phyloP scores from a whole-genome alignment of 2,888 invertebrate species.

The Rhyacophila evoluta region DNA sequence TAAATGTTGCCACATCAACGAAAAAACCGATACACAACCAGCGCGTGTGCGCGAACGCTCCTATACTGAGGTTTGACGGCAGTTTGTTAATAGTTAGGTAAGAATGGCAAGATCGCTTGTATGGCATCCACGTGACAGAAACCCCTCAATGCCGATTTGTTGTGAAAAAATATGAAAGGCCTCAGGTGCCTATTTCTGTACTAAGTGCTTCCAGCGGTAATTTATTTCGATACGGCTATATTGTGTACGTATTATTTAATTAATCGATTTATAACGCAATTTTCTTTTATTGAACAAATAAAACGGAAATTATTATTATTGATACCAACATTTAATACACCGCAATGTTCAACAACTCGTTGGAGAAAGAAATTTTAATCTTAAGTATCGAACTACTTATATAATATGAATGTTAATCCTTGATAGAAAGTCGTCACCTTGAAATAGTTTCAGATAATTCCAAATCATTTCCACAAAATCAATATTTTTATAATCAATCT shows the following conservation, averaged over 20 bases:
- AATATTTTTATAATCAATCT: no score
- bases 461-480: no score
- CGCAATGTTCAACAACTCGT: no score
- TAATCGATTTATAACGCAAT: neutral
- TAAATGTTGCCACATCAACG: neutral
- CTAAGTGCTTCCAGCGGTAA: neutral
- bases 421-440: no score
- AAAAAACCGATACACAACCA: neutral
- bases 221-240: neutral
- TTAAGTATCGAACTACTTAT: no score
- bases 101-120: conserved; percentile 3
- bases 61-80: conserved; percentile 28
- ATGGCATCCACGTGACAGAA: conserved; percentile 27
- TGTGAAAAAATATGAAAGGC: conserved; percentile 2
- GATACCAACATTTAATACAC: no score
- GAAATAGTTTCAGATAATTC: no score
- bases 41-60: conserved; percentile 32
- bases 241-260: neutral
- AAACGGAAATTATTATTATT: no score
- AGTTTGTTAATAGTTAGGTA: conserved; percentile 26
- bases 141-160: conserved; percentile 36
- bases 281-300: no score
- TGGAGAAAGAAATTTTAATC: no score
- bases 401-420: no score
- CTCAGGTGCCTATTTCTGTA: neutral